Evolutionary conservation across 2,888 invertebrate species (phyloP), one percentile per base, ranked within the genome.

Genomic region (Lagria hirta): DNA sequence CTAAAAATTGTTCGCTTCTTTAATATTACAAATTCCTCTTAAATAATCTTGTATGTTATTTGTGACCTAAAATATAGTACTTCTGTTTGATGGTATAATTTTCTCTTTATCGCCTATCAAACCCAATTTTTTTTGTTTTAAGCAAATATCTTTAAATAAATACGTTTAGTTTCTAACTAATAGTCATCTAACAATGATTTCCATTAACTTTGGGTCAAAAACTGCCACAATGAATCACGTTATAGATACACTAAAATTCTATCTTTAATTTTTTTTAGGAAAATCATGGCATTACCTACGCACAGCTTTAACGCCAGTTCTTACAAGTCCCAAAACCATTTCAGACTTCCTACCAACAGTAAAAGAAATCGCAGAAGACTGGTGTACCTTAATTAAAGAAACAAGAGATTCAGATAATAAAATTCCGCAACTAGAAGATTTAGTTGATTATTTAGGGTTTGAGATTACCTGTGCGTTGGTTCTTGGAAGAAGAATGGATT

Each of bases 391-490:
- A 11, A 71, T 91, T 47, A 75, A 78, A 43, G 70, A 73, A 20
- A 75, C 77, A 48, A 74, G 85, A 11, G 55, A 67, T 30, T 10
- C 15, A 3, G 62, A 71, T 15, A 63, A 71, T 12, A 75, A 80
- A 22, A 77, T 86, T 1, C 54, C 68, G 1, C 76, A 78, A 40
- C 83, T 91, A 63, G 86, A 88, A 53, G 82, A 85, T 51, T 75
- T 87, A 33, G 82, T 87, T 1, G 86, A 86, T 62, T 76, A 84
- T 49, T 80, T 90, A 75, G 89, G 88, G 2, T 74, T 91, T 28
- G 92, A 92, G 75, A 82, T 86, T 41, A 84, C 84, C 4, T 91
- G 88, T 62, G 83, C 84, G 0, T 66, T 91, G 43, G 86, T 90
- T 73, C 72, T 91, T 46, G 90, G 90, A 1, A 75, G 84, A 21